phyloP scores from a whole-genome alignment of 2,888 invertebrate species.

The Byasa hedistus region DNA sequence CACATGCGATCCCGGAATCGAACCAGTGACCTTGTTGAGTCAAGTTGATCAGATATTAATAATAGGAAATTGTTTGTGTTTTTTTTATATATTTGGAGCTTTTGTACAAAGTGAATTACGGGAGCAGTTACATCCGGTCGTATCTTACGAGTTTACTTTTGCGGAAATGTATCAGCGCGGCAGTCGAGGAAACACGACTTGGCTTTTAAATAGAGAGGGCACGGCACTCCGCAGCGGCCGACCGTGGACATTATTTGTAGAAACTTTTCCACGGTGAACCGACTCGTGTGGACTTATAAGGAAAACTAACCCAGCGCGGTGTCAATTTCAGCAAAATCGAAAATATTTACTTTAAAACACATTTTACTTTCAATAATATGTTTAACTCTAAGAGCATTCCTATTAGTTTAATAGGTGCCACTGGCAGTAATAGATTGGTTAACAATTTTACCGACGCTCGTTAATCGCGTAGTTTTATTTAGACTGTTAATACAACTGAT shows the following conservation, averaged over 20 bases:
- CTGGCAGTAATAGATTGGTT: too few species aligned
- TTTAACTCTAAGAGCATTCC: too few species aligned
- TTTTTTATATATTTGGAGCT: background rate
- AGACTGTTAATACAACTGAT: too few species aligned
- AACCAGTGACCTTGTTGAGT: too few species aligned
- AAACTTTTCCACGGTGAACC: conserved; percentile 14
- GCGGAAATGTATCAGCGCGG: conserved; percentile 45
- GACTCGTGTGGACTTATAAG: conserved; percentile 6
- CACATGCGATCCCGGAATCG: too few species aligned
- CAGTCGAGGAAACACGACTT: conserved; percentile 43
- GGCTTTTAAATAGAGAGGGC: conserved; percentile 40
- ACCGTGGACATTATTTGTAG: conserved; percentile 12
- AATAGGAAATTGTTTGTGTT: too few species aligned
- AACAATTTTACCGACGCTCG: too few species aligned
- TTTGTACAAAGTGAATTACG: background rate
- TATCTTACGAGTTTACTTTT: conserved; percentile 10
- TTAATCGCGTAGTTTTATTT: too few species aligned
- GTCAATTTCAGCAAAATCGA: background rate
- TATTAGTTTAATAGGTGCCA: too few species aligned
- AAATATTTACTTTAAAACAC: background rate
- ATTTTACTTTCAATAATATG: background rate
- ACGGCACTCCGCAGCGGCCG: background rate
- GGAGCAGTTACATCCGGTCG: conserved; percentile 4
- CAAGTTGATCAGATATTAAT: too few species aligned
- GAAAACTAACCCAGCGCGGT: background rate